Conservation (phyloP, 64 coral and sea anemone genomes). For the Montipora efflorescens region DNA sequence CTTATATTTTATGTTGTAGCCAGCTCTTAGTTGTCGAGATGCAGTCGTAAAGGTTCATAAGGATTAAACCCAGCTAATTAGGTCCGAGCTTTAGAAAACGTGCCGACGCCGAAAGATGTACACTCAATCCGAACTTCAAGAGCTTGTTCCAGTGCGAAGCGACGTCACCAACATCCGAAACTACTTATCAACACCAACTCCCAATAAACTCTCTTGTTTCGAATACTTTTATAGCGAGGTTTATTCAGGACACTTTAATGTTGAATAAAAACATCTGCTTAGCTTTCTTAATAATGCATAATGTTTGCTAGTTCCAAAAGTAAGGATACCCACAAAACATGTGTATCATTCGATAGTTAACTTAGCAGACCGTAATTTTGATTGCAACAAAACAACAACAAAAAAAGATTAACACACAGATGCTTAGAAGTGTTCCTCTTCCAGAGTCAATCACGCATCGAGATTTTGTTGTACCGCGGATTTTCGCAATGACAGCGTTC, state of each 20-base stretch:
- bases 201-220: slow-evolving; percentile 27
- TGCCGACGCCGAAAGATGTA: slow-evolving; percentile 18
- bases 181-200: slow-evolving; percentile 50
- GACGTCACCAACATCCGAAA: background rate
- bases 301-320: slow-evolving; percentile 19
- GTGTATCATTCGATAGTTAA: slow-evolving; percentile 14
- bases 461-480: background rate
- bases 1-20: slow-evolving; percentile 4
- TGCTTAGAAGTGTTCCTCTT: background rate
- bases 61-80: slow-evolving; percentile 39
- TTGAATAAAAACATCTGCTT: slow-evolving; percentile 67
- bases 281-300: slow-evolving; percentile 57
- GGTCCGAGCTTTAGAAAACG: slow-evolving; percentile 33
- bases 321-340: slow-evolving; percentile 48
- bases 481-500: background rate
- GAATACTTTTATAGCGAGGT: slow-evolving; percentile 20
- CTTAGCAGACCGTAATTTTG: background rate
- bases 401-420: background rate
- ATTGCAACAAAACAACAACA: background rate
- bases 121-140: background rate
- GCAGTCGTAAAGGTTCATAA: slow-evolving; percentile 27
- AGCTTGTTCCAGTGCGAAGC: background rate
- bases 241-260: slow-evolving; percentile 56
- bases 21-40: slow-evolving; percentile 22
- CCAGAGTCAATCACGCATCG: background rate